These are phyloP conservation scores for Idaea aversata DNA, from an alignment of 2,888 invertebrate genomes.

Conservation along the genomic window DNA sequence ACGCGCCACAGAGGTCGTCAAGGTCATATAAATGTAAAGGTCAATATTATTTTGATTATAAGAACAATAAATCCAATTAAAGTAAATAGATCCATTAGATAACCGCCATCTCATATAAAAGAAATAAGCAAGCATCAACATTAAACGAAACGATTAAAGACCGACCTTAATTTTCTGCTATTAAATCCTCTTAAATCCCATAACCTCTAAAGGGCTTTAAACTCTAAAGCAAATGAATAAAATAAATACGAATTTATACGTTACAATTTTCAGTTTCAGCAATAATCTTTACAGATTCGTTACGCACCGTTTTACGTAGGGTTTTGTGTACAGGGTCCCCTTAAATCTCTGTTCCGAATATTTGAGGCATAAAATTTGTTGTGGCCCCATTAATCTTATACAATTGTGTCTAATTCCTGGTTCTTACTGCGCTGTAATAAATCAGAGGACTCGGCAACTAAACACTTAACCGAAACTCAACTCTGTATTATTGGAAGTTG, in stretches of 20 bases:
- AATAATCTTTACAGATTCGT: conserved; percentile 11
- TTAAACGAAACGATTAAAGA: background rate
- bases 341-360: conserved; percentile 43
- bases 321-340: conserved; percentile 9
- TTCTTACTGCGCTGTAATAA: conserved; percentile 60
- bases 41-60: too few species aligned
- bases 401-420: conserved; percentile 67
- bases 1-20: too few species aligned
- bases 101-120: background rate
- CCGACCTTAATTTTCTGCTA: background rate
- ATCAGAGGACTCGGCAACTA: conserved; percentile 49
- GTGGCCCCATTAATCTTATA: conserved; percentile 64
- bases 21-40: too few species aligned
- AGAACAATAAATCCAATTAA: background rate
- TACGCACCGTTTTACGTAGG: conserved; percentile 10
- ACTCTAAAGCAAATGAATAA: conserved; percentile 2
- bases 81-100: background rate
- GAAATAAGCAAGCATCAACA: background rate
- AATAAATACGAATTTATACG: conserved; percentile 2
- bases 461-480: conserved; percentile 28
- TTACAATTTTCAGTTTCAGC: background rate
- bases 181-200: conserved; percentile 1
- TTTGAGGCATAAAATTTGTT: conserved; percentile 56
- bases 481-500: background rate
- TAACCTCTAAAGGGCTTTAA: background rate